Conservation (phyloP, 2,113 vertebrate species). For the Barbus barbus region DNA sequence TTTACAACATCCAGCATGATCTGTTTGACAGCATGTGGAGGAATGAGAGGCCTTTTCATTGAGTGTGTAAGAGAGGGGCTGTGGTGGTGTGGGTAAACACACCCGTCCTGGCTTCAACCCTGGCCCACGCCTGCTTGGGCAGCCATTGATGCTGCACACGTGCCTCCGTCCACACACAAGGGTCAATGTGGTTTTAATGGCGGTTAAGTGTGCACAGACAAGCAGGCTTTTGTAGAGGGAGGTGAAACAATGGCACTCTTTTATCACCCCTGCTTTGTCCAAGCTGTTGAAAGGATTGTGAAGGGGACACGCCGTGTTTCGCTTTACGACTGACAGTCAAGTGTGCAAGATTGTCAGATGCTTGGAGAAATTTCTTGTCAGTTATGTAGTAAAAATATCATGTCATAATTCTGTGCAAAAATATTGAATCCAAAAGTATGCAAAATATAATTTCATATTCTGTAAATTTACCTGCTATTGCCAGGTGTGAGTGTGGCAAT, state of each 20-base stretch:
- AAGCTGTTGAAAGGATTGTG: conserved; percentile 26
- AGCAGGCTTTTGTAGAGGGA: conserved; percentile 17
- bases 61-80: conserved; percentile 3
- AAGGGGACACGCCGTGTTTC: not conserved
- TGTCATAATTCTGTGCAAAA: not conserved
- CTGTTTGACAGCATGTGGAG: not conserved
- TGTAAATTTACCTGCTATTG: not conserved
- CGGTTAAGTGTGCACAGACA: conserved; percentile 35
- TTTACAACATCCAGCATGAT: not conserved
- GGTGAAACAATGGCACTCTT: conserved; percentile 31
- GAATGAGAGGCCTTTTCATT: conserved; percentile 23
- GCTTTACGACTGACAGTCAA: conserved; percentile 18
- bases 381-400: not conserved
- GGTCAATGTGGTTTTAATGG: conserved; percentile 39
- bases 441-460: not conserved
- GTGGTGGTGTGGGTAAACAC: conserved; percentile 1
- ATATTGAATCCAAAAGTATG: not conserved
- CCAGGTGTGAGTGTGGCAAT: not conserved
- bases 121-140: conserved; percentile 15
- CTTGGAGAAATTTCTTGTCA: not conserved
- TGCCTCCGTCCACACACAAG: conserved; percentile 16
- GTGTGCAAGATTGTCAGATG: not conserved
- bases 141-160: conserved; percentile 33
- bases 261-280: conserved; percentile 41
- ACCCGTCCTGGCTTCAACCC: not conserved